Conservation (phyloP, 2,888 invertebrate genomes). For the Rhopalosiphum nymphaeae region DNA sequence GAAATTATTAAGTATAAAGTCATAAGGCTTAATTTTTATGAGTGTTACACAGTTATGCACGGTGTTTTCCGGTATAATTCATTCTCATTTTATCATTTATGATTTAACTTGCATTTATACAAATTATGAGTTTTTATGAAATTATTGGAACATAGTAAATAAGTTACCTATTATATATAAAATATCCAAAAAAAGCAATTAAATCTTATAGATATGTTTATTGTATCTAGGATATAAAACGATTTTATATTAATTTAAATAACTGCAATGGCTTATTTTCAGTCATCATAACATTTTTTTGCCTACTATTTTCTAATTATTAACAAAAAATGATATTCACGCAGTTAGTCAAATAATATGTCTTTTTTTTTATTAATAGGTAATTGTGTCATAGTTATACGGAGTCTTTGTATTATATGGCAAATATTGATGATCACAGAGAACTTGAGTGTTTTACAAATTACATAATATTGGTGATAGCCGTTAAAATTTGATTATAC, state of each 20-base stretch:
- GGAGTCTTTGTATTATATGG: too few relatives aligned
- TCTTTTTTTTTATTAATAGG: neutral
- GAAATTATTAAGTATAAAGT: neutral
- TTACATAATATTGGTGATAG: neutral
- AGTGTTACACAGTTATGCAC: neutral
- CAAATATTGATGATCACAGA: neutral
- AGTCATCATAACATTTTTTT: neutral
- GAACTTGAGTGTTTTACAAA: neutral
- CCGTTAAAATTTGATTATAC: too few relatives aligned
- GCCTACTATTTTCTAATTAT: too few relatives aligned
- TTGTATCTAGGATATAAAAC: too few relatives aligned
- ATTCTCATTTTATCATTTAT: neutral
- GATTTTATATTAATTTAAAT: too few relatives aligned
- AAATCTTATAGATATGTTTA: too few relatives aligned
- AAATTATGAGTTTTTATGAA: neutral
- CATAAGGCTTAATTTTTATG: fast-evolving
- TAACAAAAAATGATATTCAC: neutral
- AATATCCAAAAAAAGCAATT: too few relatives aligned
- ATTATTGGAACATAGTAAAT: neutral
- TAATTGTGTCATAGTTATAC: too few relatives aligned
- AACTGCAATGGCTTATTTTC: neutral
- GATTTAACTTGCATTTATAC: neutral
- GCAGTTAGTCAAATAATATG: neutral
- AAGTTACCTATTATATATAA: too few relatives aligned
- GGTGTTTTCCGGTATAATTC: neutral